These are phyloP conservation scores for Eidolon helvum DNA, from an alignment of 2,113 vertebrate species.

Conservation along the genomic window DNA sequence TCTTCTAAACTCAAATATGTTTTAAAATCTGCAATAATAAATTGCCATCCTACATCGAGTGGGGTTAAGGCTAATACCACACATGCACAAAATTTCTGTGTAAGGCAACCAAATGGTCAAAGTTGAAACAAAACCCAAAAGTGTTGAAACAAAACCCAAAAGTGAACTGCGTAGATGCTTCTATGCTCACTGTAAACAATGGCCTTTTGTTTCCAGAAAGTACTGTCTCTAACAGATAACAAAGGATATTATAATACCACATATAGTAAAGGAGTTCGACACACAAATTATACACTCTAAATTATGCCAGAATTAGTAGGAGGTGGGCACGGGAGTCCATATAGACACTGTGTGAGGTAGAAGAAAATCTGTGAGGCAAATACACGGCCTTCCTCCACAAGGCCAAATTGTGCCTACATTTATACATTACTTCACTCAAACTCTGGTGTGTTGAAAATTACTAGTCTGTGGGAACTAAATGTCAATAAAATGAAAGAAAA, in stretches of 20 bases:
- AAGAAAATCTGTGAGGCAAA: background rate
- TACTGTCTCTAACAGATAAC: background rate
- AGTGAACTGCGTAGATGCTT: background rate
- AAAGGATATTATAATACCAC: background rate
- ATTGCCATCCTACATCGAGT: background rate
- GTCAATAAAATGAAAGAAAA: background rate
- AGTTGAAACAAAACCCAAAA: background rate
- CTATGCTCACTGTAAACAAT: background rate
- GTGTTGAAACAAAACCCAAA: background rate
- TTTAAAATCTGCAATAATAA: constrained; percentile 44
- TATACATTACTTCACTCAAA: background rate
- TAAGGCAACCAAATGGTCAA: background rate
- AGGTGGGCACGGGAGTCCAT: background rate
- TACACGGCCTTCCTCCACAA: background rate
- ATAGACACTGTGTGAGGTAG: background rate
- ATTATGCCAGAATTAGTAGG: background rate
- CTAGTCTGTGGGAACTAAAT: background rate
- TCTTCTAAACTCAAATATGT: background rate
- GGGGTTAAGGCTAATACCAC: background rate
- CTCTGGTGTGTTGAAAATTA: background rate
- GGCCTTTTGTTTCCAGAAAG: background rate
- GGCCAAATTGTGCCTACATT: background rate
- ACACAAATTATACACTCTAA: background rate
- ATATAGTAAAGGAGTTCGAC: background rate
- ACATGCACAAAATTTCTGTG: background rate